Base-by-base conservation (phyloP, 2,888 invertebrate species). In the Clusia tigrina region DNA sequence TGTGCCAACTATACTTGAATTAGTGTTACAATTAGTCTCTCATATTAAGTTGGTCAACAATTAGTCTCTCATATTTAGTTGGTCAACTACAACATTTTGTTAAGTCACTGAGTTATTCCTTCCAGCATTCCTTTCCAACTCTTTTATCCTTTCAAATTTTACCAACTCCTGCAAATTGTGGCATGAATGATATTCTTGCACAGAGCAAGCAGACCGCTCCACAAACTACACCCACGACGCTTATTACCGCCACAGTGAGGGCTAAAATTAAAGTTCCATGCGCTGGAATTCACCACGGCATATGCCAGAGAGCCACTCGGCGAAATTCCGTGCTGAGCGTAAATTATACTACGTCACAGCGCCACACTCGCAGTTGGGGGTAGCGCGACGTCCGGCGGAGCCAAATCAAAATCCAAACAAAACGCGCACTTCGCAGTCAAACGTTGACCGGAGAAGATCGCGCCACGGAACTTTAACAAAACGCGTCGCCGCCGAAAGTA, bases 361-460 rank as follows among this genome's bases (percentile, higher is more conserved):
- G 48, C 18, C 22, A 5, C 2, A n/a, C n/a, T n/a, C n/a, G n/a
- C 48, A 48, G 10, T 18, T 22, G 22, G 48, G 22, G 48, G 48
- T 22, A 20, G 48, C 22, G 48, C 48, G 22, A 22, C 48, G 48
- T 3, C 3, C 20, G 18, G 22, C 18, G 48, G 22, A 48, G 18
- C 48, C 48, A 20, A 48, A 48, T 48, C 22, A 64, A 51, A 65
- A 67, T 71, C 70, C 68, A 67, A 70, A 68, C 70, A 59, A 72
- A 70, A 64, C 72, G 74, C 76, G 72, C 74, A 75, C 74, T 75
- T 76, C 68, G 74, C 74, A 76, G 66, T 71, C 70, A 74, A 75
- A 71, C 74, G 74, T 75, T 71, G 74, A 74, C 70, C 76, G 76
- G 74, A 71, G 70, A 54, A 55, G 59, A 59, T 55, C 57, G 63